Evolutionary conservation across 2,113 vertebrate genomes (phyloP), one percentile per base, ranked within the genome.

Genomic region (Alectura lathami): DNA sequence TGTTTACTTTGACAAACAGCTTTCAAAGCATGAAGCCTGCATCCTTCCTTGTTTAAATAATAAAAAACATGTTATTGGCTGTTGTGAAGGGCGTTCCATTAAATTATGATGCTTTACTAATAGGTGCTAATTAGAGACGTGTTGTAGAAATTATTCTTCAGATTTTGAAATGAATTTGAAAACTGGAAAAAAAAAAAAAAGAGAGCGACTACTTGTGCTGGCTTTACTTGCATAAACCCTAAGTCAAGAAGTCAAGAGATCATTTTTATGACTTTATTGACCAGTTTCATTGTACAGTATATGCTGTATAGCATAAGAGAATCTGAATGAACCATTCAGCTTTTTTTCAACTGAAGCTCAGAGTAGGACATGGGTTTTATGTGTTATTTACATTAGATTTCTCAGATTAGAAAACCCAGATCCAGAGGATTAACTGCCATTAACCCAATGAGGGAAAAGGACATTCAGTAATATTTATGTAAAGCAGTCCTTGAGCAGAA

Each of bases 11-110:
- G 89, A 92, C 82, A 75, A 92, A 86, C 67, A 90, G 94, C 96
- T 97, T 97, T 79, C 68, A 93, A 95, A 97, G 98, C 98, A 98
- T 98, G 98, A 91, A 88, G 91, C 72, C 83, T 89, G 94, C 96
- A 94, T 97, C 76, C 47, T 88, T 95, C 73, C 51, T 91, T 93
- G 91, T 94, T 95, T 90, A 95, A 97, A 79, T 64, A 80, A 87
- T 78, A 93, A 79, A 86, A 94, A 95, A 95, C 76, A 32, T 95
- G 50, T 90, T 82, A 94, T 70, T 95, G 88, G 92, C 95, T 80
- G 80, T 83, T 89, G 83, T 80, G 87, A 88, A 91, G 89, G 86
- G 32, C 40, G 22, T 96, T 96, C 64, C 40, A 76, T 96, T 87
- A 91, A 95, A 95, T 96, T 77, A 94, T 92, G 69, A 66, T 89